Evolutionary conservation across 2,113 vertebrate genomes (phyloP).

Genomic region (Podarcis cretensis): DNA sequence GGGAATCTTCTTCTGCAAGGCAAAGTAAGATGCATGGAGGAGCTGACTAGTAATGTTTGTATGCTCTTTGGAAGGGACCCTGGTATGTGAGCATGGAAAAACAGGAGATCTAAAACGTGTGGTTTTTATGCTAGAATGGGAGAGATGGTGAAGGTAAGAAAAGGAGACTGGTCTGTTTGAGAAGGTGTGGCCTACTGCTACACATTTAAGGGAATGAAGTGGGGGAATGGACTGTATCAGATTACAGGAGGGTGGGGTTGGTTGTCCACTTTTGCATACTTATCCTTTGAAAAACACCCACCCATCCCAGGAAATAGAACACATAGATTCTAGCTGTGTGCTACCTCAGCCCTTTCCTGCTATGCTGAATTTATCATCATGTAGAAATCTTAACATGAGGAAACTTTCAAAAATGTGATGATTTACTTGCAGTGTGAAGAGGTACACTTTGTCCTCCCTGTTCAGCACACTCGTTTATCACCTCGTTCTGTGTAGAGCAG

Average conservation of each 20-base stretch:
- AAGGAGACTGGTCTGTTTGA: not conserved
- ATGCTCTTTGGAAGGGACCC: not conserved
- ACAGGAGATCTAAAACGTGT: too few species aligned
- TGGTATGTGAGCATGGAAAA: not conserved
- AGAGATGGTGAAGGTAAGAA: not conserved
- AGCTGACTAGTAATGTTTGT: not conserved
- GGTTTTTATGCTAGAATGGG: too few species aligned
- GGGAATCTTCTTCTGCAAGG: not conserved
- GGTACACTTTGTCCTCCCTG: too few species aligned
- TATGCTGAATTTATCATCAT: not conserved
- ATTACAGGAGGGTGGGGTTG: not conserved
- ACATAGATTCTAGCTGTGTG: not conserved
- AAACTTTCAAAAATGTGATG: too few species aligned
- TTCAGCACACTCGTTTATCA: not conserved
- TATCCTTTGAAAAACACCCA: not conserved
- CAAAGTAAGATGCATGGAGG: not conserved
- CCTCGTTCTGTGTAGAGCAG: not conserved
- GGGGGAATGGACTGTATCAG: not conserved
- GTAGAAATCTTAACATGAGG: not conserved
- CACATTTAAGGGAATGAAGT: not conserved
- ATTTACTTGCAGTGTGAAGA: too few species aligned
- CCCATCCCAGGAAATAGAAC: not conserved
- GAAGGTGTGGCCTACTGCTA: not conserved
- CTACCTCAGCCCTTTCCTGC: not conserved
- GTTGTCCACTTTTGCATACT: not conserved